These are phyloP conservation scores for Aproaerema taeniolella DNA, from an alignment of 2,888 invertebrate species.

Conservation along the genomic window DNA sequence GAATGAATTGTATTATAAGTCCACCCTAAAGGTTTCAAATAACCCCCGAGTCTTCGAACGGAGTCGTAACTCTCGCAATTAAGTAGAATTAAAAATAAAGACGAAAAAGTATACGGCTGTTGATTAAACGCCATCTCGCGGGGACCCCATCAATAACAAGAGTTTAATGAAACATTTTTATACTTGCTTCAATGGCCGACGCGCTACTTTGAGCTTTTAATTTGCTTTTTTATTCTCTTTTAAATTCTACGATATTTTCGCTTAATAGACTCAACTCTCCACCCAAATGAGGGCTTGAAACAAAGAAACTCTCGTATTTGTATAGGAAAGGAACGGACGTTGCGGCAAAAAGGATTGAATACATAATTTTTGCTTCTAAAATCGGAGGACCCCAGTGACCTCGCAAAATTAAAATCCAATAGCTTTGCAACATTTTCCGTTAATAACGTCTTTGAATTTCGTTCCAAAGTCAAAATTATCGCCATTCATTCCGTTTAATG, in stretches of 20 bases:
- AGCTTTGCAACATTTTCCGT: too few relatives aligned
- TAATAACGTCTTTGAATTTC: too few relatives aligned
- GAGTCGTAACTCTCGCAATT: conserved; percentile 69
- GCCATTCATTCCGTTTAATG: too few relatives aligned
- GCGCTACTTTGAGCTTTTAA: conserved; percentile 55
- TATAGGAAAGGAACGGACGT: conserved; percentile 15
- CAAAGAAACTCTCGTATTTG: conserved; percentile 35
- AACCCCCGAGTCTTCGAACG: conserved; percentile 46
- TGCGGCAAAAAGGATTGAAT: conserved; percentile 3
- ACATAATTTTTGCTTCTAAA: conserved; percentile 1
- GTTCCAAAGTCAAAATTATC: too few relatives aligned
- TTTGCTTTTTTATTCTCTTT: conserved; percentile 53
- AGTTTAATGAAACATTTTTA: conserved; percentile 75
- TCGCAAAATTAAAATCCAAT: too few relatives aligned
- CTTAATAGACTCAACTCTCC: conserved; percentile 43
- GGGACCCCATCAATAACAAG: conserved; percentile 73
- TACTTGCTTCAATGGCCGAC: conserved; percentile 58
- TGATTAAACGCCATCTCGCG: conserved; percentile 74
- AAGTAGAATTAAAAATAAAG: conserved; percentile 72
- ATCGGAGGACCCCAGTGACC: too few relatives aligned
- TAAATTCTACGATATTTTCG: conserved; percentile 44
- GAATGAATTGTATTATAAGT: too few relatives aligned
- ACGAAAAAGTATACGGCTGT: conserved; percentile 49
- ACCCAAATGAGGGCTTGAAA: conserved; percentile 37
- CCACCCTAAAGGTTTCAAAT: conserved; percentile 48